phyloP scores from a whole-genome alignment of 2,797 vertebrate species.

The Ciconia nigra region DNA sequence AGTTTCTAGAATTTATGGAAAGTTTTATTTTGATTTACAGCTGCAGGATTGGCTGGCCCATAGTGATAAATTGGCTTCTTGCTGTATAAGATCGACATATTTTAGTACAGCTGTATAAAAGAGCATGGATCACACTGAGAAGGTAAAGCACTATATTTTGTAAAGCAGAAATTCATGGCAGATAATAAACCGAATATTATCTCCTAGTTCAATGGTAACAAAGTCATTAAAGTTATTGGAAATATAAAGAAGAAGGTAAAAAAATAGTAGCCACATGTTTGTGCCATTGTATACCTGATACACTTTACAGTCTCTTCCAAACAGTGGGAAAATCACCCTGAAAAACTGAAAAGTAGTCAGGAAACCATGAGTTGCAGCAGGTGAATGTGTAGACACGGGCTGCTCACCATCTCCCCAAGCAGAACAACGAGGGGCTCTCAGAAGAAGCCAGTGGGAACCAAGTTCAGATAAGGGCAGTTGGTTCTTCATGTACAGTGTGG shows the following conservation, averaged over 20 bases:
- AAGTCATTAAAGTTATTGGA: background rate
- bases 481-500: background rate
- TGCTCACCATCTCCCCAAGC: background rate
- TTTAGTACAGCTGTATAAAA: background rate
- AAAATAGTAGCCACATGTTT: background rate
- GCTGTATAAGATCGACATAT: background rate
- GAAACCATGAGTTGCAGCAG: background rate
- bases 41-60: background rate
- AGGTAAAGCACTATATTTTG: background rate
- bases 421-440: background rate
- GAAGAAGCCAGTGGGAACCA: background rate
- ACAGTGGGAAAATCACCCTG: background rate
- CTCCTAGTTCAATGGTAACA: background rate
- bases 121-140: background rate
- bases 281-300: background rate
- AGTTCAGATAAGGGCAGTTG: background rate
- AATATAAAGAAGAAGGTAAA: background rate
- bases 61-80: background rate
- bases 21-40: background rate
- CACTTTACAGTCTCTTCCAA: background rate
- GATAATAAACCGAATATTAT: background rate
- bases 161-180: background rate
- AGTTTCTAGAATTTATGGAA: background rate
- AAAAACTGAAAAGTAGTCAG: background rate
- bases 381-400: rapidly evolving